Percentiles rank a stretch among this genome's conserved stretches.
Evolutionary conservation across 2,113 vertebrate genomes (phyloP).

Genomic region (Megalops atlanticus): DNA sequence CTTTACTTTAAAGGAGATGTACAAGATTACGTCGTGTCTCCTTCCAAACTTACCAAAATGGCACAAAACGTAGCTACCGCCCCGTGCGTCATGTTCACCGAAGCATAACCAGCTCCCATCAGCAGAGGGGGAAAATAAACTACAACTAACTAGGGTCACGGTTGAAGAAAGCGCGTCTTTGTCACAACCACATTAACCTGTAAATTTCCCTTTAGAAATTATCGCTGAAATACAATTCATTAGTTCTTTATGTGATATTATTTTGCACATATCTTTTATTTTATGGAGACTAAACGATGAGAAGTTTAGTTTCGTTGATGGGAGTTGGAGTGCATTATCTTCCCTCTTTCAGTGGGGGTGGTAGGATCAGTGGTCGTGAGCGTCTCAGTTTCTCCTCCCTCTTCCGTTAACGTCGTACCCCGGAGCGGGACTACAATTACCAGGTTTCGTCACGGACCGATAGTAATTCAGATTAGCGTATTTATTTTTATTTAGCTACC

Average conservation of each 20-base stretch:
- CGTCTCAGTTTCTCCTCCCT: constrained; percentile 7
- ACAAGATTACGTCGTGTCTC: background rate
- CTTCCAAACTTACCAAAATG: background rate
- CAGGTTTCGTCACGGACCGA: background rate
- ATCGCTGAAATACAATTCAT: too few relatives aligned
- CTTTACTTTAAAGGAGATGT: background rate
- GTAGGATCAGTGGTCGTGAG: background rate
- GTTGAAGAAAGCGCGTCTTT: too few relatives aligned
- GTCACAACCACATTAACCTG: too few relatives aligned
- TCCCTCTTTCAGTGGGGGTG: too few relatives aligned
- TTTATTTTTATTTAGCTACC: constrained; percentile 21
- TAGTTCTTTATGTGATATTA: background rate
- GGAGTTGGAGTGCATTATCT: too few relatives aligned
- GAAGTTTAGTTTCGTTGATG: background rate
- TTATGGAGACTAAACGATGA: background rate
- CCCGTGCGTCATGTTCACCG: background rate
- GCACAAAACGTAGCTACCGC: background rate
- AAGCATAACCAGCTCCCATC: background rate
- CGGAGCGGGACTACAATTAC: constrained; percentile 10
- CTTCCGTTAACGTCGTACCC: background rate
- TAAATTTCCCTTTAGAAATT: too few relatives aligned
- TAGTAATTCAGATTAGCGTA: background rate
- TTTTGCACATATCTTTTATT: background rate
- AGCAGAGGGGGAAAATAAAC: background rate
- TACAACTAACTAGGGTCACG: too few relatives aligned